These are phyloP conservation scores for Orgyia antiqua DNA, from an alignment of 2,888 invertebrate genomes.

Conservation along the genomic window DNA sequence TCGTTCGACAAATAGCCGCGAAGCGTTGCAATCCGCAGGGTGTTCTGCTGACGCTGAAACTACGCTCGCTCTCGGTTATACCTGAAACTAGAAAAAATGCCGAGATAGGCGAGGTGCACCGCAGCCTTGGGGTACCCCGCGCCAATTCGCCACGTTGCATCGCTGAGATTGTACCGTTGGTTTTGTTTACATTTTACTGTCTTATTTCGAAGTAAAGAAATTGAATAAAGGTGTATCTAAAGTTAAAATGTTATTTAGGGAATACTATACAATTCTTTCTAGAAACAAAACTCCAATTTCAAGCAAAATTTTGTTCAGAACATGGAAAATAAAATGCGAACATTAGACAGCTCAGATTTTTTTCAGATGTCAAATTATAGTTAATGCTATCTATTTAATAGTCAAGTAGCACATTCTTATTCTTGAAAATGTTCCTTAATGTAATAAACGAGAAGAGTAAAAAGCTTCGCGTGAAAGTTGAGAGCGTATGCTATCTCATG, in stretches of 20 bases:
- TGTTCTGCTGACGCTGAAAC: slow-evolving; percentile 63
- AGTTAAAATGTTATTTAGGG: slow-evolving; percentile 56
- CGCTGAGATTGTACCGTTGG: slow-evolving; percentile 69
- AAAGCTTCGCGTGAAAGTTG: slow-evolving; percentile 75
- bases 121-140: slow-evolving; percentile 62
- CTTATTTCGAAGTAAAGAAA: slow-evolving; percentile 66
- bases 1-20: slow-evolving; percentile 68
- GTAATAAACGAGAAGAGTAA: slow-evolving; percentile 75
- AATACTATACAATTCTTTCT: slow-evolving; percentile 42
- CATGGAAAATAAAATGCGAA: slow-evolving; percentile 23
- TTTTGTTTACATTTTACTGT: slow-evolving; percentile 71
- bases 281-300: slow-evolving; percentile 26
- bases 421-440: slow-evolving; percentile 72
- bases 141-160: slow-evolving; percentile 69
- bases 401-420: slow-evolving; percentile 75
- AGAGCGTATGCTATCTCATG: slow-evolving; percentile 78
- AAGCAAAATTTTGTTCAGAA: slow-evolving; percentile 18
- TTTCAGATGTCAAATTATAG: slow-evolving; percentile 49
- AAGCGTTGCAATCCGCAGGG: slow-evolving; percentile 62
- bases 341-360: slow-evolving; percentile 28
- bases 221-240: slow-evolving; percentile 56
- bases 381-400: slow-evolving; percentile 65
- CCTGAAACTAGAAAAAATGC: slow-evolving; percentile 61
- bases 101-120: slow-evolving; percentile 63
- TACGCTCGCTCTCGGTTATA: slow-evolving; percentile 37